Evolutionary conservation across 2,888 invertebrate genomes (phyloP).

Genomic region (Artemia sinica): DNA sequence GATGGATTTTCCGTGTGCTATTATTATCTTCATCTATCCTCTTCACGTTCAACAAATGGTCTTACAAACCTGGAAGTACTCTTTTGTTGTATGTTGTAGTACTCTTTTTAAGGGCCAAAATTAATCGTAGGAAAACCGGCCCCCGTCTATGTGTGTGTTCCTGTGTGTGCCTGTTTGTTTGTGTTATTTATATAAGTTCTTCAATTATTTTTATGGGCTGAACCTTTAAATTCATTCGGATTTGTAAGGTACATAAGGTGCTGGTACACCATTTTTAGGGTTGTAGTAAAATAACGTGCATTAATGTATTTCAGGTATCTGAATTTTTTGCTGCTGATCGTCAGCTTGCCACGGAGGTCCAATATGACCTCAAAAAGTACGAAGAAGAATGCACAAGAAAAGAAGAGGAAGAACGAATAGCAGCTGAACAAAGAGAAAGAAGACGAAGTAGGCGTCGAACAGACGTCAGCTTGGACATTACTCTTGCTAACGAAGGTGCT

Average conservation of each 20-base stretch:
- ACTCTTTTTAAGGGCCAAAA: too few species aligned
- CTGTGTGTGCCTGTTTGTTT: too few species aligned
- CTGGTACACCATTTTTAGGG: conserved; percentile 17
- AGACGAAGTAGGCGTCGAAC: background rate
- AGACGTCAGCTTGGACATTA: background rate
- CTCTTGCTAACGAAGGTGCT: background rate
- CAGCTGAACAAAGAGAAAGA: background rate
- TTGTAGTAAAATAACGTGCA: background rate
- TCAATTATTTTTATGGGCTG: too few species aligned
- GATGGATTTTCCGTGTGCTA: too few species aligned
- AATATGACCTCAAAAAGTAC: conserved; percentile 33
- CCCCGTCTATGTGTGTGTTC: too few species aligned
- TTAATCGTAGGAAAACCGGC: too few species aligned
- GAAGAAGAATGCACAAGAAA: conserved; percentile 29
- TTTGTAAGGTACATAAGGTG: conserved; percentile 10
- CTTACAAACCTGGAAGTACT: too few species aligned
- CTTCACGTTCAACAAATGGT: too few species aligned
- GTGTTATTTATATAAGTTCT: too few species aligned
- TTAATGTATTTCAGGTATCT: conserved; percentile 25
- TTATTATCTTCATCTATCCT: too few species aligned
- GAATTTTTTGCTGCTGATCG: conserved; percentile 34
- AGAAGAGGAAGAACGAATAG: conserved; percentile 16
- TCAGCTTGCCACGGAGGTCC: conserved; percentile 34
- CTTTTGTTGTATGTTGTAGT: too few species aligned
- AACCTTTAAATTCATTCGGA: background rate